These are phyloP conservation scores for Glaucomys volans DNA, from an alignment of 2,113 vertebrate species.

Conservation along the genomic window DNA sequence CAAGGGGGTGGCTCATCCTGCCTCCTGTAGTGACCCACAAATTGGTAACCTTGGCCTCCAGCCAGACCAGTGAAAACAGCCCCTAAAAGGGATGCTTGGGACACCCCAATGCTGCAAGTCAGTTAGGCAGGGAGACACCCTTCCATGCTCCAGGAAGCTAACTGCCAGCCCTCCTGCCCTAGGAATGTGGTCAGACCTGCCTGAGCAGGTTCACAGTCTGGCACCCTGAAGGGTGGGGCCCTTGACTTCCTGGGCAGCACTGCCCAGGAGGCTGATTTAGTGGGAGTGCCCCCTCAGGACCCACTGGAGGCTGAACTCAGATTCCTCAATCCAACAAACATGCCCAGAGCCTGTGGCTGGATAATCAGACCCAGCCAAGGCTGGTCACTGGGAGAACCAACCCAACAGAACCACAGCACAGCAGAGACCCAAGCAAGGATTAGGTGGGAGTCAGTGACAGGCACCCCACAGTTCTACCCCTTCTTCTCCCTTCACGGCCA, in stretches of 20 bases:
- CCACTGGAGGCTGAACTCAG: not conserved
- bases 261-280: constrained; percentile 9
- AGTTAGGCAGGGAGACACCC: not conserved
- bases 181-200: constrained; percentile 79
- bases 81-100: not conserved
- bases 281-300: not conserved
- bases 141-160: constrained; percentile 11
- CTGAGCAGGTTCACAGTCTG: not conserved
- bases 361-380: not conserved
- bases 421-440: too few relatives aligned
- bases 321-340: not conserved
- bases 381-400: not conserved
- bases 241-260: not conserved
- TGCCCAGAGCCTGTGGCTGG: not conserved
- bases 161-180: not conserved
- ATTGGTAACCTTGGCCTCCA: not conserved
- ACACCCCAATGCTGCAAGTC: not conserved
- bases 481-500: not conserved
- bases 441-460: too few relatives aligned
- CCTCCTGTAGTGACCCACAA: not conserved
- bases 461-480: not conserved
- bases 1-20: not conserved
- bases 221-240: not conserved
- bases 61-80: not conserved
- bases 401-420: not conserved